Evolutionary conservation across 2,797 vertebrate species (phyloP).

Genomic region (Acrossocheilus wenchowensis): DNA sequence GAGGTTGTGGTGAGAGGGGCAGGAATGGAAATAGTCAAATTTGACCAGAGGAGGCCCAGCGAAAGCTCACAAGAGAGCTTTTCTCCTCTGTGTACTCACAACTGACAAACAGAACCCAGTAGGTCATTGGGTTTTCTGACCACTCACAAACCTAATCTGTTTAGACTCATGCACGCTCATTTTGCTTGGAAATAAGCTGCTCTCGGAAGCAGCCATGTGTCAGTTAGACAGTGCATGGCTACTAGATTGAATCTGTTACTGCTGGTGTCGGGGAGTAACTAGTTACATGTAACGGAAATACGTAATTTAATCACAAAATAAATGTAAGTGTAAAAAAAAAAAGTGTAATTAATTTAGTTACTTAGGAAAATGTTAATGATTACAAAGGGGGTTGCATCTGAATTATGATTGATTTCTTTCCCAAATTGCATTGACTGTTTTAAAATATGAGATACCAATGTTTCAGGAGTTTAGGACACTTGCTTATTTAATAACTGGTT

Average conservation of each 20-base stretch:
- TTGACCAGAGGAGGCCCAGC: conserved; percentile 32
- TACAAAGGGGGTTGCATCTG: too few relatives aligned
- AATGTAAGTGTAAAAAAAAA: too few relatives aligned
- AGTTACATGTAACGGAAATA: too few relatives aligned
- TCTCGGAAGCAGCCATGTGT: not conserved
- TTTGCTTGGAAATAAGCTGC: not conserved
- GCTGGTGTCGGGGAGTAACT: too few relatives aligned
- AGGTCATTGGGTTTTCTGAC: conserved; percentile 25
- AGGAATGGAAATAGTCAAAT: conserved; percentile 39
- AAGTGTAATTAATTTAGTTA: too few relatives aligned
- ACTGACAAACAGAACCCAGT: conserved; percentile 24
- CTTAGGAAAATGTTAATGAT: not conserved
- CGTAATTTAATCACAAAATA: too few relatives aligned
- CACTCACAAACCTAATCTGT: conserved; percentile 1
- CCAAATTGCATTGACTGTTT: too few relatives aligned
- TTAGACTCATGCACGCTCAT: not conserved
- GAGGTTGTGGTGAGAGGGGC: conserved; percentile 39
- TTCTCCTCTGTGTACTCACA: conserved; percentile 38
- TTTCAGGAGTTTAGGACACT: too few relatives aligned
- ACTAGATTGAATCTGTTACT: not conserved
- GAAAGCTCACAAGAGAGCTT: conserved; percentile 47
- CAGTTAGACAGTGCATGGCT: not conserved
- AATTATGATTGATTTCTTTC: too few relatives aligned
- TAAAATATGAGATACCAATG: too few relatives aligned
- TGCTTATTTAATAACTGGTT: too few relatives aligned